A percentile compares a stretch with the other conserved stretches of the same genome.
Conservation (phyloP, 2,797 vertebrate species). For the Leptodactylus fallax region DNA sequence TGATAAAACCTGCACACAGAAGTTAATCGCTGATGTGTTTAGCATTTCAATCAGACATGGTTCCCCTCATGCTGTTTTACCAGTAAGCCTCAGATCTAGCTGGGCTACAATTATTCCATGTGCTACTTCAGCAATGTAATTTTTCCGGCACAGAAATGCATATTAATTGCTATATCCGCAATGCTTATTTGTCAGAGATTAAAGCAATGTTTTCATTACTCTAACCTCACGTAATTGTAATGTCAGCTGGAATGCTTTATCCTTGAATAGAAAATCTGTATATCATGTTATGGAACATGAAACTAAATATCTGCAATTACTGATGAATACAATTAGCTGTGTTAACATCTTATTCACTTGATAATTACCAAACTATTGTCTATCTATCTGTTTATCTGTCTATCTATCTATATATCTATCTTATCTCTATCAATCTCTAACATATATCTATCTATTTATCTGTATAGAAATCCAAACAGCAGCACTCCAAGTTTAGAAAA, state of each 20-base stretch:
- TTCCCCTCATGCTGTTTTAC: constrained; percentile 16
- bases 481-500: too few relatives aligned
- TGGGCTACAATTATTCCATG: constrained; percentile 26
- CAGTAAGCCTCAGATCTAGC: not conserved
- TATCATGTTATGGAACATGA: not conserved
- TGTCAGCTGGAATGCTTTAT: constrained; percentile 36
- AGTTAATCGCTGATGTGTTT: constrained; percentile 54
- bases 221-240: constrained; percentile 28
- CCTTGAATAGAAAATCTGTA: not conserved
- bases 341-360: not conserved
- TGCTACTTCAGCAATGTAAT: constrained; percentile 30
- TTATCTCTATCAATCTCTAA: not conserved
- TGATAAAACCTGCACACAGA: constrained; percentile 23
- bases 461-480: not conserved
- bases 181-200: constrained; percentile 49
- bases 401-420: not conserved
- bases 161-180: constrained; percentile 47
- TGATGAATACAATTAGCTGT: constrained; percentile 29
- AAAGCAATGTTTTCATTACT: constrained; percentile 40
- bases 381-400: not conserved
- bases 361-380: not conserved
- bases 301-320: constrained; percentile 25
- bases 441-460: not conserved
- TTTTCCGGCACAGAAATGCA: constrained; percentile 30
- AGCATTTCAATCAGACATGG: constrained; percentile 11